Evolutionary conservation across 2,113 vertebrate species (phyloP).

Genomic region (Zosterops hypoxanthus): DNA sequence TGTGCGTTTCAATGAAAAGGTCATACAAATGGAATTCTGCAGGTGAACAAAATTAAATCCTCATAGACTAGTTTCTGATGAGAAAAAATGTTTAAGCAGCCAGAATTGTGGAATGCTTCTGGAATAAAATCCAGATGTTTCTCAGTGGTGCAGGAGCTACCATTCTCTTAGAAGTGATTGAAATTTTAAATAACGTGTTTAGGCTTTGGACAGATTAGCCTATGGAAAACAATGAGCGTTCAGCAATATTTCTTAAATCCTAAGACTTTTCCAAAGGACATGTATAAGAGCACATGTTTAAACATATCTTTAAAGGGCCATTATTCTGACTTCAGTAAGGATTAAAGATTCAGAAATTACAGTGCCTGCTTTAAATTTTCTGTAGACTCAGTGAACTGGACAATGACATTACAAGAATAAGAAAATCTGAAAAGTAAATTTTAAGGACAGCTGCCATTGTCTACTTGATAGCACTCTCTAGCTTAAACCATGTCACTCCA

Average conservation of each 20-base stretch:
- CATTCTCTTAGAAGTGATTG: background rate
- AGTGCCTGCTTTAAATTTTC: background rate
- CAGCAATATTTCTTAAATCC: background rate
- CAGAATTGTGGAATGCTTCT: background rate
- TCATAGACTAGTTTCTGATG: background rate
- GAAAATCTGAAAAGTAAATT: background rate
- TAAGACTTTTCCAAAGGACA: background rate
- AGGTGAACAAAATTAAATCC: slow-evolving; percentile 39
- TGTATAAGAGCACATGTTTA: background rate
- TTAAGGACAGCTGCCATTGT: background rate
- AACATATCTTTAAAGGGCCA: background rate
- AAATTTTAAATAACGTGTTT: background rate
- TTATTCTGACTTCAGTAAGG: background rate
- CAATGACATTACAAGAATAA: background rate
- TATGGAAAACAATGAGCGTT: background rate
- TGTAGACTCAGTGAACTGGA: background rate
- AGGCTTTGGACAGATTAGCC: background rate
- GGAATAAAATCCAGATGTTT: slow-evolving; percentile 51
- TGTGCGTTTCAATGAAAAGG: background rate
- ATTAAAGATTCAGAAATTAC: background rate
- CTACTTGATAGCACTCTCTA: background rate
- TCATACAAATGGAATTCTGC: background rate
- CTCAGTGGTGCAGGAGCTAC: background rate
- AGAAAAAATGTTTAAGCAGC: background rate
- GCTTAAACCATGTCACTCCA: background rate